Evolutionary conservation across 2,888 invertebrate species (phyloP).

Genomic region (Neocrepidodera transversa): DNA sequence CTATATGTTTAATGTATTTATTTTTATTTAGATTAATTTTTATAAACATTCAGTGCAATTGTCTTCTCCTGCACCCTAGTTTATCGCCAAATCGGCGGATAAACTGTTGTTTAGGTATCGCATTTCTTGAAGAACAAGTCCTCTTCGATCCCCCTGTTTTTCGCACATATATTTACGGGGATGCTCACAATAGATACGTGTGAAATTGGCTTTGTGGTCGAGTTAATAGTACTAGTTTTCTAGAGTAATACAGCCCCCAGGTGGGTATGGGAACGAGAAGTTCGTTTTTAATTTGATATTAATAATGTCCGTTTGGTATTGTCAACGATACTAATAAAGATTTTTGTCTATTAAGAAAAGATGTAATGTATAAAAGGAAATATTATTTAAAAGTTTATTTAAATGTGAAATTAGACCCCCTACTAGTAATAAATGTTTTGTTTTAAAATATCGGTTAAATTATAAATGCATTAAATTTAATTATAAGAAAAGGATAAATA

Average conservation of each 20-base stretch:
- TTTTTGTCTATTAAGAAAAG: too few species aligned
- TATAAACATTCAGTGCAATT: slow-evolving; percentile 10
- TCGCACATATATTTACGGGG: slow-evolving; percentile 42
- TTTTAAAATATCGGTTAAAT: too few species aligned
- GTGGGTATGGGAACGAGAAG: slow-evolving; percentile 24
- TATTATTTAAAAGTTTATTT: too few species aligned
- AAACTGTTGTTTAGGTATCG: slow-evolving; percentile 52
- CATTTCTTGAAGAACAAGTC: slow-evolving; percentile 40
- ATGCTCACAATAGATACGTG: slow-evolving; percentile 45
- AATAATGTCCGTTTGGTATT: slow-evolving; percentile 16
- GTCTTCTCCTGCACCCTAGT: slow-evolving; percentile 35
- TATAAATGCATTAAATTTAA: too few species aligned
- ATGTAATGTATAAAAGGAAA: too few species aligned
- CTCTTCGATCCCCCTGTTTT: slow-evolving; percentile 40
- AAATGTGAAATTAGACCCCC: too few species aligned
- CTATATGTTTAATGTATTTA: too few species aligned
- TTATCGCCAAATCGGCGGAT: slow-evolving; percentile 52
- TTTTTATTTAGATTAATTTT: too few species aligned
- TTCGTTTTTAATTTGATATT: slow-evolving; percentile 20
- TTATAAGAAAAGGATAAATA: too few species aligned
- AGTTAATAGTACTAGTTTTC: slow-evolving; percentile 45
- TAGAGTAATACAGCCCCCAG: slow-evolving; percentile 13
- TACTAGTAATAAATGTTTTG: too few species aligned
- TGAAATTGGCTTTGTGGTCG: slow-evolving; percentile 54
- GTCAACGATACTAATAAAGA: neutral